These are phyloP conservation scores for Oncorhynchus keta DNA, from an alignment of 2,113 vertebrate species.

Conservation along the genomic window DNA sequence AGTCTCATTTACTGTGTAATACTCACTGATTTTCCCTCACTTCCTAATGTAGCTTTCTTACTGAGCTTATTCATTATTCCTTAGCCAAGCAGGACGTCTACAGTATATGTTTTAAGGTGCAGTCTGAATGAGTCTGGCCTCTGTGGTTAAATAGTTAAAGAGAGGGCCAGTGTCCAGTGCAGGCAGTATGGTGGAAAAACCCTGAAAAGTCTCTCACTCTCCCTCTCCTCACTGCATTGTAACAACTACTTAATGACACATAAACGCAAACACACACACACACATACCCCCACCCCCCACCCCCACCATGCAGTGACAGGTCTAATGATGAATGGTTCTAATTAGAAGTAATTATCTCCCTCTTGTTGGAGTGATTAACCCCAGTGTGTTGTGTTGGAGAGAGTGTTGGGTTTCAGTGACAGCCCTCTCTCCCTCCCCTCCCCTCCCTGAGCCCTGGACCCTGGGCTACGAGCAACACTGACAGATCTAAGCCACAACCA, in stretches of 20 bases:
- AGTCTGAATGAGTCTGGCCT: too few relatives aligned
- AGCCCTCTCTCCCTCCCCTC: constrained; percentile 12
- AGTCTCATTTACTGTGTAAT: too few relatives aligned
- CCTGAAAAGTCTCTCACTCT: background rate
- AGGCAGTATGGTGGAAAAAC: background rate
- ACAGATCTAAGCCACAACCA: constrained; percentile 19
- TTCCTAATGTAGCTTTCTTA: too few relatives aligned
- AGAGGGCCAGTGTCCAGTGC: background rate
- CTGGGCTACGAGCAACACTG: background rate
- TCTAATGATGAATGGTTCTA: constrained; percentile 67
- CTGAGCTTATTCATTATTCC: too few relatives aligned
- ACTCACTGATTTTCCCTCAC: too few relatives aligned
- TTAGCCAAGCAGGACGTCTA: too few relatives aligned
- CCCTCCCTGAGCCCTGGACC: background rate
- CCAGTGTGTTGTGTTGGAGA: constrained; percentile 34
- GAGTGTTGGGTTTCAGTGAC: constrained; percentile 50
- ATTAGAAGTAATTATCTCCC: constrained; percentile 67
- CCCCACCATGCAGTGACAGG: constrained; percentile 26
- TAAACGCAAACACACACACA: constrained; percentile 10
- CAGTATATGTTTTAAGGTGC: too few relatives aligned
- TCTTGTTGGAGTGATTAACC: constrained; percentile 58
- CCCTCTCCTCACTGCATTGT: background rate
- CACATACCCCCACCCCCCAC: background rate
- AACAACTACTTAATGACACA: background rate
- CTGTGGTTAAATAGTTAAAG: background rate